Conservation (phyloP, 2,797 vertebrate genomes). For the Cheirogaleus major region DNA sequence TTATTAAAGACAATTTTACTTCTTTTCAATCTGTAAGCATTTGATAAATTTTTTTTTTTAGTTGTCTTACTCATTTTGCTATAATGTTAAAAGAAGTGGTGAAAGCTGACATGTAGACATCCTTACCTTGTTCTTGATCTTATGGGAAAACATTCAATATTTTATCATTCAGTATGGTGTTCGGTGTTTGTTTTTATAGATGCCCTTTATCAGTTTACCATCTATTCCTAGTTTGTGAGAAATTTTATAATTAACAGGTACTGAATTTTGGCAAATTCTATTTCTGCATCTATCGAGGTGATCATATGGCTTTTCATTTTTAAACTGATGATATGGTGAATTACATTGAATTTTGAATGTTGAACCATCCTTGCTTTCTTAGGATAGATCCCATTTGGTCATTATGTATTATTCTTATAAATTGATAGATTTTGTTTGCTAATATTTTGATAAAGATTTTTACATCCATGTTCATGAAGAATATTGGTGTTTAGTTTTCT, state of each 20-base stretch:
- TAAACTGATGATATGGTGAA: background rate
- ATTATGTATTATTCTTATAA: background rate
- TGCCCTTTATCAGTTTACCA: background rate
- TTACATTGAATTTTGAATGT: background rate
- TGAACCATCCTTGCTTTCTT: background rate
- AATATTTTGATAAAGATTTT: constrained; percentile 20
- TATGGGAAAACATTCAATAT: background rate
- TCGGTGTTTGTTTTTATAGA: background rate
- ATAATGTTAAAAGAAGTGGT: background rate
- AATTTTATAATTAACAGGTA: background rate
- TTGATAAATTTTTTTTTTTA: background rate
- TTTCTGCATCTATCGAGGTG: background rate
- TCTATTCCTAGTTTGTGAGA: constrained; percentile 25
- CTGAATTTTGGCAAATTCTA: background rate
- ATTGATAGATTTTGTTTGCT: background rate
- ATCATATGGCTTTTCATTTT: background rate
- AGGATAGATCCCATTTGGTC: background rate
- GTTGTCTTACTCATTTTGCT: background rate
- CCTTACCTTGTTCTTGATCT: background rate
- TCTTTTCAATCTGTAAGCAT: background rate
- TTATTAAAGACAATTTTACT: background rate
- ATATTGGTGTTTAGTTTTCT: constrained; percentile 29
- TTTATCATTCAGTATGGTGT: background rate
- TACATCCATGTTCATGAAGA: background rate
- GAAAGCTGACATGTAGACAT: background rate